Evolutionary conservation across 2,888 invertebrate genomes (phyloP), one percentile per base, ranked within the genome.

Genomic region (Cataglyphis cursor): DNA sequence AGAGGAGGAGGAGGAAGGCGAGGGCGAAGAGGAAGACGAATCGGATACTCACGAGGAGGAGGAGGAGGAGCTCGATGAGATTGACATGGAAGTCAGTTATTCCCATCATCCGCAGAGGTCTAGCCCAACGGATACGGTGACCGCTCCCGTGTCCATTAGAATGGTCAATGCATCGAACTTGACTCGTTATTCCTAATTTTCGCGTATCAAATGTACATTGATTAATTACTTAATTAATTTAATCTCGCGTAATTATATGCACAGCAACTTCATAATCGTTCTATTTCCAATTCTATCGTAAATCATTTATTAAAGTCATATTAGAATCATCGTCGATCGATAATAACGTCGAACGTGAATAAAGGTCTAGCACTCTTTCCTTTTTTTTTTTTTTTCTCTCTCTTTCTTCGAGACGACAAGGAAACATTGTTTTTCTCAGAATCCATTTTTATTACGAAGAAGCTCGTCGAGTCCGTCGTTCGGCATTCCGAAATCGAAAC

Each of bases 71-170:
- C 91, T 95, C 75, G 95, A 95, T 85, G 95, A 95, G 89, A 94
- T 94, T 78, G 95, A 95, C 83, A 95, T 95, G 95, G 95, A 95
- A 93, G 94, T 94, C 76, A 94, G 94, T 90, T 95, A 93, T 31
- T 90, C 94, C 35, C 94, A 94, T 91, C 94, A 93, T 85, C 94
- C 93, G 86, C 95, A 93, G 87, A 93, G 93, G 90, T 93, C 94
- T 51, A 94, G 94, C 88, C 95, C 94, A 62, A 93, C 93, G 24
- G 93, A 94, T 80, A 92, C 93, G 48, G 92, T 92, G 74, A 93
- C 93, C 51, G 94, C 94, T 90, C 94, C 94, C 38, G 93, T 93
- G 59, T 93, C 94, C 74, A 94, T 94, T 75, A 92, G 95, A 91
- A 94, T 95, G 93, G 93, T 95, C 89, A 89, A 91, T 80, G 74